A percentile compares a stretch with the other conserved stretches of the same genome.
Evolutionary conservation across 2,888 invertebrate species (phyloP).

Genomic region (Patella ulyssiponensis): DNA sequence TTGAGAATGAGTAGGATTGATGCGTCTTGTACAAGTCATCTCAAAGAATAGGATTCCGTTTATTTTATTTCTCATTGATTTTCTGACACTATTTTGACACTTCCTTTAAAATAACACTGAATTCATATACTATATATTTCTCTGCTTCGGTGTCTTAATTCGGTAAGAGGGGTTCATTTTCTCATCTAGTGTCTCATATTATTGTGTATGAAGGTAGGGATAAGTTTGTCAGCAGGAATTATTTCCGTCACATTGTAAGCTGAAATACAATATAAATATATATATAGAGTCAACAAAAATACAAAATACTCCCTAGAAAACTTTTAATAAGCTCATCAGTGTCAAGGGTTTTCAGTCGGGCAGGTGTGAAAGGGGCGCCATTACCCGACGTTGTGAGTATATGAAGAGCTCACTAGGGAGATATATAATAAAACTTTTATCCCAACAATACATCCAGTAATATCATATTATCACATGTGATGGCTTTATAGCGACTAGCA

Average conservation of each 20-base stretch:
- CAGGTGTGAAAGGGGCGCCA: conserved; percentile 1
- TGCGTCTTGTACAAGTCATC: too few species aligned
- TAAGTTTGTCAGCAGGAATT: not conserved
- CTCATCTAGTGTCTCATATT: too few species aligned
- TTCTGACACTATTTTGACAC: too few species aligned
- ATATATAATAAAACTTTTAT: not conserved
- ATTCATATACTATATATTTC: too few species aligned
- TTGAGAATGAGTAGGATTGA: too few species aligned
- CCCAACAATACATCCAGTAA: not conserved
- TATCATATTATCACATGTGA: not conserved
- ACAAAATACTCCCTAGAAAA: not conserved
- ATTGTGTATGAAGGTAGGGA: too few species aligned
- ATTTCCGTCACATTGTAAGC: not conserved
- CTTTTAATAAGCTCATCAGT: conserved; percentile 2
- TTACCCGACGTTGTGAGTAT: not conserved
- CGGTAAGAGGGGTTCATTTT: too few species aligned
- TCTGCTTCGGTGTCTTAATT: too few species aligned
- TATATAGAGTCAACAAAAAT: not conserved
- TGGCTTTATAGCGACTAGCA: conserved; percentile 3
- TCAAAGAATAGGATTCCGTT: too few species aligned
- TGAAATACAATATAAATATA: conserved; percentile 2
- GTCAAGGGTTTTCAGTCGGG: not conserved
- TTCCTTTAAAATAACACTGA: too few species aligned
- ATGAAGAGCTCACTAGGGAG: not conserved
- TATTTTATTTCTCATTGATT: too few species aligned